Evolutionary conservation across 2,888 invertebrate species (phyloP).

Genomic region (Dorcus parallelipipedus): DNA sequence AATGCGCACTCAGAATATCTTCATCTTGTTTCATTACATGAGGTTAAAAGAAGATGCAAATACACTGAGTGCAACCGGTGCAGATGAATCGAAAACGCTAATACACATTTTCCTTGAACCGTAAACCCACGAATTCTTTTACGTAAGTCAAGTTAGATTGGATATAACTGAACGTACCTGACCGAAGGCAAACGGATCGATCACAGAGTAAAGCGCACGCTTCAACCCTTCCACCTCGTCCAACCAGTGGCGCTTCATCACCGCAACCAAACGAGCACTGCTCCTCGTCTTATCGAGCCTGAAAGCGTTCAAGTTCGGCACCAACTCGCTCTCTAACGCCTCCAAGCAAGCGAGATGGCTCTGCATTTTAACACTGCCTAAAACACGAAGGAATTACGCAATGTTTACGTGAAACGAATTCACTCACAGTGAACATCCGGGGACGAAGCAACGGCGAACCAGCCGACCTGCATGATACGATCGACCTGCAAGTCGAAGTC

Average conservation of each 20-base stretch:
- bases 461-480: constrained; percentile 64
- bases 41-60: no score
- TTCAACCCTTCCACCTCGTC: constrained; percentile 58
- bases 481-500: constrained; percentile 67
- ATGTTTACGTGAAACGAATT: not conserved
- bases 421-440: constrained; percentile 22
- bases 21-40: no score
- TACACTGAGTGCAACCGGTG: no score
- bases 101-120: no score
- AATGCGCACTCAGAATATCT: no score
- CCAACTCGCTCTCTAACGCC: constrained; percentile 63
- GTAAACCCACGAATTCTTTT: no score
- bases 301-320: constrained; percentile 56
- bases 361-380: constrained; percentile 60
- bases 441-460: constrained; percentile 65
- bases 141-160: not conserved
- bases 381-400: constrained; percentile 8
- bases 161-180: constrained; percentile 49
- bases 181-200: constrained; percentile 67
- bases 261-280: constrained; percentile 51
- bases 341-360: constrained; percentile 66
- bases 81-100: no score
- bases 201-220: constrained; percentile 60
- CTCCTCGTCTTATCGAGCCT: constrained; percentile 52
- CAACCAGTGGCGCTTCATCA: constrained; percentile 59